Conservation (phyloP, 2,888 invertebrate species). For the Spatulosminthurus flaviceps region DNA sequence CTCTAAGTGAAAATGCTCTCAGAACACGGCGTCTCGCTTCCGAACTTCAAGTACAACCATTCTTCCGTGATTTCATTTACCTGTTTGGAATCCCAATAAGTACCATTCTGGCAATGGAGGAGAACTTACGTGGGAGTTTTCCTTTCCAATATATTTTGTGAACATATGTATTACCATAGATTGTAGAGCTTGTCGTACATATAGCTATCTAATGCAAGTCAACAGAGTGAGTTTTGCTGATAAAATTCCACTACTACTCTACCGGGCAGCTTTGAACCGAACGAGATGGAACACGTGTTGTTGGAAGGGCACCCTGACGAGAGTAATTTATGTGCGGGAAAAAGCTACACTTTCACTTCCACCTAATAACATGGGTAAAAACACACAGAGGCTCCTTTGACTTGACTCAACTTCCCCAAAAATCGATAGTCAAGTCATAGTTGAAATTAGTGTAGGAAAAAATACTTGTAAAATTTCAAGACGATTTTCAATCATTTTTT, state of each 20-base stretch:
- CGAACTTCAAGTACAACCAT: not conserved
- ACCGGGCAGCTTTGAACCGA: not conserved
- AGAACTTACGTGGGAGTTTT: too few species aligned
- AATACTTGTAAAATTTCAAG: too few species aligned
- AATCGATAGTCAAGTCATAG: too few species aligned
- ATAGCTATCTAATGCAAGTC: too few species aligned
- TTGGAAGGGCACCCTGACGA: not conserved
- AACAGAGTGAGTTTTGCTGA: not conserved
- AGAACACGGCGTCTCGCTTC: not conserved
- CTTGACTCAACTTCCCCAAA: not conserved
- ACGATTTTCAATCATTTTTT: too few species aligned
- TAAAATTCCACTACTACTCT: not conserved
- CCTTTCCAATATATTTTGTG: too few species aligned
- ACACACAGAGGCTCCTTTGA: not conserved
- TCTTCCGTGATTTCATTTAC: conserved; percentile 24
- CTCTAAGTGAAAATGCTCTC: not conserved
- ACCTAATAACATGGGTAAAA: not conserved
- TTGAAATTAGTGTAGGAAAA: too few species aligned
- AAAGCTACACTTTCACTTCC: not conserved
- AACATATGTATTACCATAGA: too few species aligned
- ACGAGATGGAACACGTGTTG: not conserved
- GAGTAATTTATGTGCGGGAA: conserved; percentile 2
- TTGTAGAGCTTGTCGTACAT: too few species aligned
- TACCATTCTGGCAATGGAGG: not conserved
- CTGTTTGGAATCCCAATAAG: conserved; percentile 22